Percentiles rank a stretch among this genome's conserved stretches.
phyloP scores from a whole-genome alignment of 1,140 invertebrate species.

The Helicoverpa zea region DNA sequence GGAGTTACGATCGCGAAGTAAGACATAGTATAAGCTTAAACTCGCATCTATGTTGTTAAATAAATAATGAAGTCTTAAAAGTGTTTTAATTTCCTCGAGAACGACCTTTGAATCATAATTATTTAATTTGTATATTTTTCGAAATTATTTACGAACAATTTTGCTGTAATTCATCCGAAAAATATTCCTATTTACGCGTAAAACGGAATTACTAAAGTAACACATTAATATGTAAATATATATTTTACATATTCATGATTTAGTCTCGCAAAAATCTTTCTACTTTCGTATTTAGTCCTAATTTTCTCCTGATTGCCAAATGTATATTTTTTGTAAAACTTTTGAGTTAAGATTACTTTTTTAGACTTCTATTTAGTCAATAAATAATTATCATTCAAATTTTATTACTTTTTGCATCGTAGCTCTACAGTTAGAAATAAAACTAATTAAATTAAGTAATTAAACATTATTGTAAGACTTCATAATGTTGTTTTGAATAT shows the following conservation, averaged over 20 bases:
- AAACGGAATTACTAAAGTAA: too few relatives aligned
- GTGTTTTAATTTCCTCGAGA: not conserved
- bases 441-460: conserved; percentile 10
- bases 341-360: not conserved
- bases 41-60: conserved; percentile 42
- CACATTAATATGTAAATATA: too few relatives aligned
- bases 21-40: conserved; percentile 36
- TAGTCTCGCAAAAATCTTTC: too few relatives aligned
- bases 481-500: conserved; percentile 18
- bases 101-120: not conserved
- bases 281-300: too few relatives aligned
- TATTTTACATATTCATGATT: too few relatives aligned
- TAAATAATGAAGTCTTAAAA: conserved; percentile 42
- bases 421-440: conserved; percentile 16
- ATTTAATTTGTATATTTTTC: not conserved
- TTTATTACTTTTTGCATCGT: not conserved
- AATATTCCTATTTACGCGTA: too few relatives aligned
- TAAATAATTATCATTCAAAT: not conserved
- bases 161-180: too few relatives aligned
- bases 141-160: not conserved
- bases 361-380: not conserved
- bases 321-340: not conserved
- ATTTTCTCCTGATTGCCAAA: too few relatives aligned
- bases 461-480: conserved; percentile 17
- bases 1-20: conserved; percentile 36